Base-by-base conservation (phyloP, 1,140 invertebrate genomes). In the Ceratitis capitata region DNA sequence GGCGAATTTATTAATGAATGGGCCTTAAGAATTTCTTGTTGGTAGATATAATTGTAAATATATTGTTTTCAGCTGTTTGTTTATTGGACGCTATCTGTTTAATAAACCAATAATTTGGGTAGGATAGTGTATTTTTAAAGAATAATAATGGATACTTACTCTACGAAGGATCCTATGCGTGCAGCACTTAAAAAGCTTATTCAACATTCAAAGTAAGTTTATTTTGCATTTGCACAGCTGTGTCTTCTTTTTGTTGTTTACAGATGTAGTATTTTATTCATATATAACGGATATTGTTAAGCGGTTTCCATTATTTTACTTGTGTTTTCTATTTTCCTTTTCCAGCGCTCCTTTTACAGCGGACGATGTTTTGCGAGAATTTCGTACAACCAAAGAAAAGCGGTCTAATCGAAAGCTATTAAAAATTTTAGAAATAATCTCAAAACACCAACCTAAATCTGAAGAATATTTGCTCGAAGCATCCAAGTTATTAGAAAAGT, bases 301-400 rank as follows among this genome's bases (percentile, higher is more conserved):
- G 47, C 14, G 6, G 47, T 49, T 49, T 6, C 47, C 14, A 14
- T 49, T 7, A 49, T 49, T 7, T n/a, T n/a, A 61, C 23, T 16
- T 14, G 47, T 14, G n/a, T 29, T 14, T 84, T 3, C 35, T 19
- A 82, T 47, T 83, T 42, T n/a, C n/a, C 9, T 69, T 87, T 56
- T 14, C n/a, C 83, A 91, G 90, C 53, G 83, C 89, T 0, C 74
- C 86, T 1, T 87, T 86, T 14, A 88, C 88, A 9, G 83, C 89
- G 12, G 90, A 91, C 3, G 82, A 35, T 82, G 89, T 91, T 9
- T 32, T 91, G 16, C 83, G 87, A 2, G 88, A 89, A 16, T 91
- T 91, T 84, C 87, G 87, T 1, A 88, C 88, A 47, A 89, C 89
- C 19, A 83, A 64, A 29, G 88, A 89, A 2, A 88, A 86, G n/a